A percentile compares a stretch with the other conserved stretches of the same genome.
Conservation (phyloP, 92 coral and sea anemone genomes). For the Umimayanthus kanabou region DNA sequence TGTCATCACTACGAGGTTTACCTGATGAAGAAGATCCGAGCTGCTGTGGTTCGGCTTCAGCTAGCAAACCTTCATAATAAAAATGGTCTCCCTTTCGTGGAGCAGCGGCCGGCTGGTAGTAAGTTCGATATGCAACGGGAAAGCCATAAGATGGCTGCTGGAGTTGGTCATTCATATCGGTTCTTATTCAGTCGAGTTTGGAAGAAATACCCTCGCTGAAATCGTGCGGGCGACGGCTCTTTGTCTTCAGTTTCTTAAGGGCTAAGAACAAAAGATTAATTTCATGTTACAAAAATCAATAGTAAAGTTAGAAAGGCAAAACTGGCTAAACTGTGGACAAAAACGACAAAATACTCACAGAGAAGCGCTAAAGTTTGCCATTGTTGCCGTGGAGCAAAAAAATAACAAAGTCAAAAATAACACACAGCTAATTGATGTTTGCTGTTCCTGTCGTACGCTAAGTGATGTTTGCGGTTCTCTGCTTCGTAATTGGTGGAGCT, state of each 20-base stretch:
- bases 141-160: constrained; percentile 27
- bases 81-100: constrained; percentile 21
- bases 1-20: constrained; percentile 1
- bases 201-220: constrained; percentile 27
- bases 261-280: constrained; percentile 48
- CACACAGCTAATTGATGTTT: constrained; percentile 37
- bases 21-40: constrained; percentile 20
- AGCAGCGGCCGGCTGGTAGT: constrained; percentile 31
- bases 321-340: constrained; percentile 45
- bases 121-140: constrained; percentile 14
- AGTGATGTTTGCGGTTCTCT: constrained; percentile 39
- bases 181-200: constrained; percentile 8
- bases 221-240: constrained; percentile 30
- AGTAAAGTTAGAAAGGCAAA: constrained; percentile 42
- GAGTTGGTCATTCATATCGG: constrained; percentile 12
- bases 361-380: constrained; percentile 50
- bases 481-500: constrained; percentile 51
- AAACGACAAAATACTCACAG: constrained; percentile 50
- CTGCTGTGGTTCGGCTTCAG: constrained; percentile 18
- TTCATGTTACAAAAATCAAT: constrained; percentile 46
- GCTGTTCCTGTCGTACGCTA: constrained; percentile 35
- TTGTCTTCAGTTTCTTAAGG: constrained; percentile 47
- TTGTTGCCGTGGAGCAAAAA: constrained; percentile 44
- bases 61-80: constrained; percentile 13
- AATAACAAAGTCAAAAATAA: constrained; percentile 25